Evolutionary conservation across 2,797 vertebrate genomes (phyloP), one percentile per base, ranked within the genome.

Genomic region (Xenopus petersii): DNA sequence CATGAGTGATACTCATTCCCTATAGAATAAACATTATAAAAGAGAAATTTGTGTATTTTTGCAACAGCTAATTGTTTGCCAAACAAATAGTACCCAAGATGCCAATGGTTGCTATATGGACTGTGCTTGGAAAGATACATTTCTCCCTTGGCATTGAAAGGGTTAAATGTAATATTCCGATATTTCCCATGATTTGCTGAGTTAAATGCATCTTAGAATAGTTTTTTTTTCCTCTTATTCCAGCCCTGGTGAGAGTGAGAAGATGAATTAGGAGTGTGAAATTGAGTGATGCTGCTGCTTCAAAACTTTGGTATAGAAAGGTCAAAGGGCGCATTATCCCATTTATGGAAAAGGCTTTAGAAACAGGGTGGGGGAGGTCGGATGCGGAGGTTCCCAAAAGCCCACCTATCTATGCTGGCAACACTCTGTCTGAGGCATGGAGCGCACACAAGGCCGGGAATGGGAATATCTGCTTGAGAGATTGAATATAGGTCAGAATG

Each of bases 211-310:
- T 21, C 21, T 21, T 21, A 21, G 21, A 21, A 21, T 21, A 36
- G 21, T 21, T 21, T 21, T 21, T 21, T 21, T 21, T 21, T 21
- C 48, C 48, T 51, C 8, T 9, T 51, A 26, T 15, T 12, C 11
- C 17, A 21, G 48, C 21, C 33, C 47, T 16, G 49, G 15, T 30
- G 46, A 48, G 51, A 55, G 30, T 24, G 30, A 64, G 33, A 54
- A 56, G 21, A 46, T 16, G 36, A 47, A n/a, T 73, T 49, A 74
- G 10, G 59, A 67, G 64, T 74, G 72, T 74, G 72, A 74, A 74
- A 74, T 74, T 74, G 24, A 64, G 46, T 67, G 56, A 36, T 4
- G 56, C 59, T 60, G 55, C 55, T 67, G 10, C 62, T 26, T 73
- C 46, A 42, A 26, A 12, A 24, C 8, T 7, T 9, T 58, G 15